Percentiles rank a stretch among this genome's conserved stretches.
Evolutionary conservation across 2,797 vertebrate species (phyloP).

Genomic region (Simalia tracyae): DNA sequence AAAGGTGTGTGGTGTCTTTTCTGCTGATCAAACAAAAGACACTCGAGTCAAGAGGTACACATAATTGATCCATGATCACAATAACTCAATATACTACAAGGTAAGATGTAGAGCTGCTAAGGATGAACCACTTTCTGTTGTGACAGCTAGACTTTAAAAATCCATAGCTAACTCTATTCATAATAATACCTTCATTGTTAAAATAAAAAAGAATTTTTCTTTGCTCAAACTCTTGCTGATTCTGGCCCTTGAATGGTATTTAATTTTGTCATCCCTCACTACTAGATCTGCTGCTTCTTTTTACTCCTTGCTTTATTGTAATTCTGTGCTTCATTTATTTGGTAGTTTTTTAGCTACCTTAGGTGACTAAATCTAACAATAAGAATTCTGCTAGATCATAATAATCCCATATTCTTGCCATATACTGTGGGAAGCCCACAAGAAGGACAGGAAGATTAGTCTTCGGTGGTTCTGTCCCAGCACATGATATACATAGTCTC

Average conservation of each 20-base stretch:
- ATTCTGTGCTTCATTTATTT: neutral
- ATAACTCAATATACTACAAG: neutral
- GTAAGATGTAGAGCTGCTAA: neutral
- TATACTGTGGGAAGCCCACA: neutral
- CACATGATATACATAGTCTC: neutral
- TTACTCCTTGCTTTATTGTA: neutral
- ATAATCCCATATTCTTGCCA: neutral
- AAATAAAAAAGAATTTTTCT: neutral
- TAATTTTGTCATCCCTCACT: neutral
- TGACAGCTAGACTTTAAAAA: neutral
- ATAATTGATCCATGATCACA: neutral
- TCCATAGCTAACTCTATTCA: too few species aligned
- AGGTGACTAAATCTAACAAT: neutral
- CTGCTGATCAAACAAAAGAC: neutral
- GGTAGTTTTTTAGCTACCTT: neutral
- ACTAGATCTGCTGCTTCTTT: neutral
- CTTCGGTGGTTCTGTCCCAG: neutral
- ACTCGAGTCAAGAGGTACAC: neutral
- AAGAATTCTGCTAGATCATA: neutral
- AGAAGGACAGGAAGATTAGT: neutral
- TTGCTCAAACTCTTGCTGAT: too few species aligned
- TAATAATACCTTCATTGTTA: neutral
- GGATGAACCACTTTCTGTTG: neutral
- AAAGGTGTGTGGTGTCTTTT: neutral
- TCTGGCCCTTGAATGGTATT: neutral